Evolutionary conservation across 37 sponge, comb jelly and placozoan species (phyloP), one percentile per base, ranked within the genome.

Genomic region (Agelas oroides): DNA sequence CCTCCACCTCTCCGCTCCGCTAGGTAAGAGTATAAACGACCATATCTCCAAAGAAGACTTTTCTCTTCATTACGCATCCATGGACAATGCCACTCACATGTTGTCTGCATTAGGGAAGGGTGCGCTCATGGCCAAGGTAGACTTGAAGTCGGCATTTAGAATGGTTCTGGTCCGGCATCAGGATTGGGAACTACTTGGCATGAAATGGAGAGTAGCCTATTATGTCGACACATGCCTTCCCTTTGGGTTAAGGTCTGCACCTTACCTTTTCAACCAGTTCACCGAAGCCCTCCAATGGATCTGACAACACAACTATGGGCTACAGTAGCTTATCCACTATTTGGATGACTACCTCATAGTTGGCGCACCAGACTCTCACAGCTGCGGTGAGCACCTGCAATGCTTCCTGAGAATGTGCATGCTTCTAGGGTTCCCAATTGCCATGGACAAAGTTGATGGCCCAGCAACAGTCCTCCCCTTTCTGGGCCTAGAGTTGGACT

Each of bases 1-100:
- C 77, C 40, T 34, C 61, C 86, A 86, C 71, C 86, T 86, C n/a
- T 86, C 86, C 3, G 86, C 86, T 40, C 75, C 75, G 14, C 71
- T 14, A 19, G 65, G 65, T 21, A 14, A 15, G 20, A 80, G 81
- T n/a, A n/a, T n/a, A n/a, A n/a, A n/a, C n/a, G n/a, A 56, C 58
- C 18, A 56, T 18, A 56, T 56, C 58, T 18, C 58, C 17, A 56
- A 56, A 18, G 58, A 56, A 56, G 58, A 56, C 15, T 56, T 56
- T 18, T 56, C 58, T 56, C 58, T 56, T 18, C 58, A 18, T 15
- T 56, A 56, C 58, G 58, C 58, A 56, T 56, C 58, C 58, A 56
- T 56, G n/a, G 72, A 81, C 73, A 74, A 71, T 70, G 83, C 83
- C 25, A 30, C 46, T 46, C 53, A 28, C 35, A 24, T 53, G 23